These are phyloP conservation scores for Macrosoma leucophasiata DNA, from an alignment of 2,888 invertebrate genomes.

Conservation along the genomic window DNA sequence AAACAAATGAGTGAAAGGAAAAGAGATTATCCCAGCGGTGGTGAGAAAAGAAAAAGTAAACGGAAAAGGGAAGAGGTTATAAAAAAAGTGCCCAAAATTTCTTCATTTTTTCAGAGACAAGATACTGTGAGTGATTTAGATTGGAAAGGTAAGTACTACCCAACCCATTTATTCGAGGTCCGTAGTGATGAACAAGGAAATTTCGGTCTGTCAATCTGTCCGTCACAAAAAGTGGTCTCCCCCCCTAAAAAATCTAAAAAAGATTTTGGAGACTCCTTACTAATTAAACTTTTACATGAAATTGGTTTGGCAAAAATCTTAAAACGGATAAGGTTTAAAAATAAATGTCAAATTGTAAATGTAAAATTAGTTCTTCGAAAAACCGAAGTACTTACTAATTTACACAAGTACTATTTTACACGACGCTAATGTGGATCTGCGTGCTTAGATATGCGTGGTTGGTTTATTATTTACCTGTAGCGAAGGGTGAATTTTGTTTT, in stretches of 20 bases:
- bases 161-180: slow-evolving; percentile 5
- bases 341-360: slow-evolving; percentile 3
- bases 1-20: slow-evolving; percentile 8
- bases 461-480: too few relatives aligned
- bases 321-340: too few relatives aligned
- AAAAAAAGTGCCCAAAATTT: slow-evolving; percentile 9
- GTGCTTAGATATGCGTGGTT: too few relatives aligned
- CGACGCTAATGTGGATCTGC: slow-evolving; percentile 4
- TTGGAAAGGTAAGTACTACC: slow-evolving; percentile 7
- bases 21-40: slow-evolving; percentile 7
- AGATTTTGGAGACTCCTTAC: slow-evolving; percentile 7
- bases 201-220: slow-evolving; percentile 5
- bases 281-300: slow-evolving; percentile 6
- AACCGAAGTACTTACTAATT: too few relatives aligned
- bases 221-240: slow-evolving; percentile 6
- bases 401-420: too few relatives aligned
- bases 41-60: too few relatives aligned
- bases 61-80: too few relatives aligned
- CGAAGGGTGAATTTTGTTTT: too few relatives aligned
- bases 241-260: slow-evolving; percentile 4
- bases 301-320: too few relatives aligned
- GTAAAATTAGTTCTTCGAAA: too few relatives aligned
- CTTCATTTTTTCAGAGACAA: slow-evolving; percentile 8
- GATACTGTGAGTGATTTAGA: too few relatives aligned
- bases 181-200: slow-evolving; percentile 5